phyloP scores from a whole-genome alignment of 2,113 vertebrate species.

The Elaphurus davidianus region DNA sequence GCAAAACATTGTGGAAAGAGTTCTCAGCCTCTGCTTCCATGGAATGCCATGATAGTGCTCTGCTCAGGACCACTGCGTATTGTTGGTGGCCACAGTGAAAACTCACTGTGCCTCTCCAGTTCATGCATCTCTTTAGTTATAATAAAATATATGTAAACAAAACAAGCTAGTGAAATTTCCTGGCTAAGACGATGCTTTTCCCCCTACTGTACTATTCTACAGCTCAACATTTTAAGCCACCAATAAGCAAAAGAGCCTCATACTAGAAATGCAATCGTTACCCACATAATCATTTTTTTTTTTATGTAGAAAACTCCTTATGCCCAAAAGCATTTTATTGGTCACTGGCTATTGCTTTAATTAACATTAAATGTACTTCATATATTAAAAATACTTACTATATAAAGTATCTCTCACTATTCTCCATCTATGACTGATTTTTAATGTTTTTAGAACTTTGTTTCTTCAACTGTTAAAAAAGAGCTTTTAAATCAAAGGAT shows the following conservation, averaged over 20 bases:
- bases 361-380: not conserved
- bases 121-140: not conserved
- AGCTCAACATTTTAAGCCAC: not conserved
- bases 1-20: not conserved
- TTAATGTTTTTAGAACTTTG: not conserved
- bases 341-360: not conserved
- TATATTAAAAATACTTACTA: not conserved
- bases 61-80: not conserved
- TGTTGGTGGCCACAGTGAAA: not conserved
- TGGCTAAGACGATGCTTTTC: not conserved
- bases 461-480: not conserved
- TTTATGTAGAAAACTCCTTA: not conserved
- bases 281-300: not conserved
- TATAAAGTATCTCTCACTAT: not conserved
- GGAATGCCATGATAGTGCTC: fast-evolving
- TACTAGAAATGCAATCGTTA: not conserved
- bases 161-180: not conserved
- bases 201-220: not conserved
- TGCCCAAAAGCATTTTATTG: not conserved
- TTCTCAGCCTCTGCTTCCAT: not conserved
- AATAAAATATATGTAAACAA: not conserved
- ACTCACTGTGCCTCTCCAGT: not conserved
- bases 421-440: not conserved
- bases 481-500: not conserved
- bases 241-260: not conserved